Evolutionary conservation across 2,888 invertebrate species (phyloP), one percentile per base, ranked within the genome.

Genomic region (Harmothoe impar): DNA sequence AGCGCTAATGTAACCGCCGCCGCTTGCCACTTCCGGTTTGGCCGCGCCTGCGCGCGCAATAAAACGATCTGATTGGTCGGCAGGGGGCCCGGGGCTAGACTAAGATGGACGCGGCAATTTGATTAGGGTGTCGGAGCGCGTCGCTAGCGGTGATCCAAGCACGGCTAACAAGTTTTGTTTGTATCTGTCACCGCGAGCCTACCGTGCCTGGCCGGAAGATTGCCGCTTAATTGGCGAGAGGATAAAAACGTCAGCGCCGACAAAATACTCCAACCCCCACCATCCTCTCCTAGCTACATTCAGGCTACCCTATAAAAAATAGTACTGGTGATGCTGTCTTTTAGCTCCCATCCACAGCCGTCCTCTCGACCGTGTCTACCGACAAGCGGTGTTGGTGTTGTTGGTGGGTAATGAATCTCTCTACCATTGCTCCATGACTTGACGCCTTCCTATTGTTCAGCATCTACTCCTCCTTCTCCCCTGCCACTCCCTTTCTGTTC

Each of bases 1-100:
- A 81, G 81, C 81, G 20, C 43, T 81, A 81, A 81, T 81, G 81
- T 81, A 81, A 81, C 81, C 81, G 81, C 81, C 81, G n/a, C 81
- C 81, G 43, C 81, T 81, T 81, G 43, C 33, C 81, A 81, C 81
- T 81, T 81, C 81, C 81, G 81, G 81, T 81, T 25, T 15, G 15
- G 29, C 5, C 29, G n/a, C 72, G 72, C 5, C 31, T 29, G 77
- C 35, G 23, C 81, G 81, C 35, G 35, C 81, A 81, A 81, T 81
- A 81, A 81, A 81, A 23, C 81, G 81, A 81, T 35, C 81, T 81
- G 81, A 81, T 81, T 81, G 81, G 81, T 81, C 81, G 81, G 43
- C 81, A 43, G 81, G 23, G 35, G 81, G 81, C 81, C 81, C 20
- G 33, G 35, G 43, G 81, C 23, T 20, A 43, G 43, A 81, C 10